These are phyloP conservation scores for Dermochelys coriacea DNA, from an alignment of 2,797 vertebrate genomes.

Conservation along the genomic window DNA sequence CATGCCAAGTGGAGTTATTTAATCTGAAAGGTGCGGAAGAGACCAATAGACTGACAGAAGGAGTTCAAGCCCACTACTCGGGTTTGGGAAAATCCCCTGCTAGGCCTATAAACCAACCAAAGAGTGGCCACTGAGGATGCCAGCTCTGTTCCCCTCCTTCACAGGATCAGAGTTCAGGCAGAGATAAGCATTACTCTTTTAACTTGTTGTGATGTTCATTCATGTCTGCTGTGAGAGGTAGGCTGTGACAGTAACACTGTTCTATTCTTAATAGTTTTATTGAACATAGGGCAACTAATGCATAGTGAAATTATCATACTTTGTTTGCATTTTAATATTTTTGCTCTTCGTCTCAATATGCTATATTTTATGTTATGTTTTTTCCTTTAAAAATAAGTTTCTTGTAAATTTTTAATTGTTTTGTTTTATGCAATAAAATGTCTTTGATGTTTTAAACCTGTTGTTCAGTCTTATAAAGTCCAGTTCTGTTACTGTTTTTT, in stretches of 20 bases:
- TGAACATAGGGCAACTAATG: background rate
- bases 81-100: slow-evolving; percentile 14
- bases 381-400: background rate
- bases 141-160: background rate
- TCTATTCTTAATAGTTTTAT: background rate
- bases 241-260: background rate
- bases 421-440: slow-evolving; percentile 11
- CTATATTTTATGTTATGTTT: background rate
- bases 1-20: background rate
- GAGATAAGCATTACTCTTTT: background rate
- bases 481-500: background rate
- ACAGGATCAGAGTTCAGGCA: background rate
- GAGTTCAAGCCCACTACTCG: too few species aligned
- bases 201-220: background rate
- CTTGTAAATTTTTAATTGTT: background rate
- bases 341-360: background rate
- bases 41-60: background rate
- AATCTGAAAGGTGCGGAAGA: accelerated
- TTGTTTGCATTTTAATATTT: background rate
- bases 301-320: background rate
- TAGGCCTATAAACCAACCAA: background rate
- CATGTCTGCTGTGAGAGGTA: background rate
- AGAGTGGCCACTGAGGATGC: background rate
- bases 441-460: background rate
- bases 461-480: background rate